Evolutionary conservation across 2,113 vertebrate genomes (phyloP).

Genomic region (Leucoraja erinaceus): DNA sequence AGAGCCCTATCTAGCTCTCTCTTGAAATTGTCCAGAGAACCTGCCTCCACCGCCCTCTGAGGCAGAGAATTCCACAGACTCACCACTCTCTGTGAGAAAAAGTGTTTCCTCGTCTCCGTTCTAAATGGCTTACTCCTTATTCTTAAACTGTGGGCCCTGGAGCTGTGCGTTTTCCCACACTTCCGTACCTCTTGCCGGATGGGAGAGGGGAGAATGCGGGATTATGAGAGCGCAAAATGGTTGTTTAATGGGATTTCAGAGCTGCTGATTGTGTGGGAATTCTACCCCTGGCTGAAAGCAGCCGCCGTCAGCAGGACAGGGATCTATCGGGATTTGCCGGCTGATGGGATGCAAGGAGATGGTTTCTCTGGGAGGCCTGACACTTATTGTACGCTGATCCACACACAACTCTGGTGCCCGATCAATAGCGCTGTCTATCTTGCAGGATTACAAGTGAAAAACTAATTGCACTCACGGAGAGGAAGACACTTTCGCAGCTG

Average conservation of each 20-base stretch:
- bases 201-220: constrained; percentile 39
- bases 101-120: no score
- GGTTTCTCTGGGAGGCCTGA: constrained; percentile 50
- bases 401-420: constrained; percentile 44
- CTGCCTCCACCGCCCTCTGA: no score
- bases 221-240: constrained; percentile 44
- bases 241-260: constrained; percentile 61
- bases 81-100: no score
- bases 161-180: no score
- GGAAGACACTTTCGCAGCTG: constrained; percentile 42
- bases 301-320: constrained; percentile 49
- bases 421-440: constrained; percentile 52
- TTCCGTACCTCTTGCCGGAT: no score
- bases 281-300: constrained; percentile 49
- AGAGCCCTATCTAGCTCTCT: no score
- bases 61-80: no score
- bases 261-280: constrained; percentile 44
- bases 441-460: constrained; percentile 43
- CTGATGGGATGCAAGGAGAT: constrained; percentile 46
- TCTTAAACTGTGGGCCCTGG: no score
- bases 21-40: no score
- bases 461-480: constrained; percentile 48
- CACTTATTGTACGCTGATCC: constrained; percentile 48
- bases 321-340: constrained; percentile 48
- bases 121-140: no score